Base-by-base conservation (phyloP, 2,797 vertebrate species). In the Glossophaga mutica region DNA sequence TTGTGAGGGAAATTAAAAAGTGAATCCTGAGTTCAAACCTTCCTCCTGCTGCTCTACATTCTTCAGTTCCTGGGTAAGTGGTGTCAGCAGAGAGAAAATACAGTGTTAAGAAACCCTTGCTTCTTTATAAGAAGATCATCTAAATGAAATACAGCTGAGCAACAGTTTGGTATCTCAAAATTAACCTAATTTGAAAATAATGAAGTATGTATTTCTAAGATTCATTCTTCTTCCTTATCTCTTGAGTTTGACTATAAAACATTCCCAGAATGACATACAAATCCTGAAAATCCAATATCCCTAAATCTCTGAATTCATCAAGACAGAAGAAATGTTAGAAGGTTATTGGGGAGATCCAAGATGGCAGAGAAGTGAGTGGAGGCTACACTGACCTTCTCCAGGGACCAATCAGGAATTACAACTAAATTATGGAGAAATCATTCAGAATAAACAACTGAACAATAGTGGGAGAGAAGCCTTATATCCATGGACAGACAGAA, bases 221-320 rank as follows among this genome's bases (percentile, higher is more conserved):
- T 46, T 26, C 37, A 78, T 94, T 91, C 77, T 94, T 95, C 67
- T 48, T 87, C 82, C 81, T 88, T 44, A 18, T 73, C 85, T 89
- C 77, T 74, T 82, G 83, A 44, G 37, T 71, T 50, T 67, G 22
- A 88, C 82, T 87, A 68, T 96, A 92, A 97, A 94, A 87, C 90
- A 94, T 34, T 2, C 1, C 79, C 87, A 71, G 79, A 82, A 94
- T 94, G 78, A 90, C 52, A 55, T 59, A 84, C 76, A 96, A 79
- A 82, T 90, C 70, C 89, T 94, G 65, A 48, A 95, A 86, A 89
- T 46, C 34, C 79, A 22, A 1, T 32, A n/a, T 59, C 39, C 52
- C 89, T 96, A 95, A 91, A 92, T 95, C 90, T 97, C 95, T 82
- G 55, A 97, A 96, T 84, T 90, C 81, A 83, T 62, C 39, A 73